phyloP scores from a whole-genome alignment of 1,140 invertebrate genomes.

The Octopus sinensis region DNA sequence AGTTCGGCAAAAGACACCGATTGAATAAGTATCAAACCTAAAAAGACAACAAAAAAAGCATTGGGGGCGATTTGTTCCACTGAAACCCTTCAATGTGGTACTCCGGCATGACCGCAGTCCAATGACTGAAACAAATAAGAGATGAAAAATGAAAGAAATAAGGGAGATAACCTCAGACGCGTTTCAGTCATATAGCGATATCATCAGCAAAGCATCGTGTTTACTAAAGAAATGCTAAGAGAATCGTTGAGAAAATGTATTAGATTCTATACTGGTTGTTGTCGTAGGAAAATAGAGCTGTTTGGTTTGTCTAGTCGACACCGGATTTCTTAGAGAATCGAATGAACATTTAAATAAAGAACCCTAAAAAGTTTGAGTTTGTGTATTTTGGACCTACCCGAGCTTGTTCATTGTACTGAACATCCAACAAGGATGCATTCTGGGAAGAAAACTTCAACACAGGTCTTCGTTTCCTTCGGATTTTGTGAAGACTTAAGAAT shows the following conservation, averaged over 20 bases:
- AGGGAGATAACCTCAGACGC: too few relatives aligned
- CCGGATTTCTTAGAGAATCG: not conserved
- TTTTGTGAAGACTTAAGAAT: slow-evolving; percentile 27
- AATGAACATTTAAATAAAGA: not conserved
- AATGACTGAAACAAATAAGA: too few relatives aligned
- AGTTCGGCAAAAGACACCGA: too few relatives aligned
- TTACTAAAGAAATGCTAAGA: not conserved
- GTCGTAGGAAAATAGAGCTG: not conserved
- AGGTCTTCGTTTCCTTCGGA: slow-evolving; percentile 15
- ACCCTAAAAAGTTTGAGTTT: not conserved
- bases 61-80: too few relatives aligned
- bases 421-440: slow-evolving; percentile 21
- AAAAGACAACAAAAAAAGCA: too few relatives aligned
- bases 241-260: not conserved
- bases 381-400: slow-evolving; percentile 13
- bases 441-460: slow-evolving; percentile 16
- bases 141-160: too few relatives aligned
- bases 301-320: not conserved
- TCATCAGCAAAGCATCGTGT: not conserved
- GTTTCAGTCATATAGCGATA: too few relatives aligned
- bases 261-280: not conserved
- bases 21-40: too few relatives aligned
- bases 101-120: too few relatives aligned
- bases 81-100: too few relatives aligned
- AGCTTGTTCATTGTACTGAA: slow-evolving; percentile 21